Base-by-base conservation (phyloP, 2,113 vertebrate species). In the Cathartes aura region DNA sequence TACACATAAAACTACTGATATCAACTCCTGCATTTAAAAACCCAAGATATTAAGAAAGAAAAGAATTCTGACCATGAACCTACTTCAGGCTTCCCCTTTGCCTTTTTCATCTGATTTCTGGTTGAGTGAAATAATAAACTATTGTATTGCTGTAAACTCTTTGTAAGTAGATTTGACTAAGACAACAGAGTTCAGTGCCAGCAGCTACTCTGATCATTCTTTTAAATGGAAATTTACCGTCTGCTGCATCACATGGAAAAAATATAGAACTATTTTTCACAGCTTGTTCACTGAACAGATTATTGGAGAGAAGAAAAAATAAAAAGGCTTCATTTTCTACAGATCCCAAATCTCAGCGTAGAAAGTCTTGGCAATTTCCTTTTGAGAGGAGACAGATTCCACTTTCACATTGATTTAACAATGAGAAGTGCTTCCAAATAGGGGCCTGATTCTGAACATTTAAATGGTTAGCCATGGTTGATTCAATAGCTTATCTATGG, bases 201-300 rank as follows among this genome's bases (percentile, higher is more conserved):
- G 98, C 97, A 98, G 98, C 98, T 98, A 98, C 98, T 98, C 98
- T 95, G 94, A 98, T 98, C 98, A 98, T 98, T 98, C 98, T 98
- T 98, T 98, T 98, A 98, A 98, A 98, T 98, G 98, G 98, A 98
- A 98, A 98, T 98, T 98, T 98, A 98, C 98, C 98, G 98, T 98
- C 98, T 98, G 98, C 98, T 98, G 93, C 98, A 98, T 98, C 98
- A 98, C 98, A 98, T 98, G 98, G 98, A 98, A 98, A 98, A 98
- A 98, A 98, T 98, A 98, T 97, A 98, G 98, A 98, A 98, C 98
- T 98, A 98, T 98, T 98, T 98, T 98, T 98, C 98, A 98, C 98
- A 98, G 98, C 98, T 98, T 98, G 98, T 98, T 98, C 98, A 98
- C 98, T 98, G 98, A 98, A 98, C 98, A 98, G 98, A 98, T 98